Evolutionary conservation across 2,113 vertebrate genomes (phyloP).

Genomic region (Carettochelys insculpta): DNA sequence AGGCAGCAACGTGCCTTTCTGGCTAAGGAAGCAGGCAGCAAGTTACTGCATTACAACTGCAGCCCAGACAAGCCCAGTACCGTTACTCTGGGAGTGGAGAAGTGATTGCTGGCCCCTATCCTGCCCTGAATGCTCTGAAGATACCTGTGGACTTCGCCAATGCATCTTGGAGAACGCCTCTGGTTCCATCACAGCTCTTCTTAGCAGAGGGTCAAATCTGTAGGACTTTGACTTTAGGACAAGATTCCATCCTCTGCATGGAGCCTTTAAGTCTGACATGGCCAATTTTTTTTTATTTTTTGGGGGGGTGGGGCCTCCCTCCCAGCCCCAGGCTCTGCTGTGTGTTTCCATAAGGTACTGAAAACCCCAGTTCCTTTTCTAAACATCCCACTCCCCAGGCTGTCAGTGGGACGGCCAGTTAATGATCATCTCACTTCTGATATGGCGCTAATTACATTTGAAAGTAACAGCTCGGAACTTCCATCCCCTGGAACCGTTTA

Average conservation of each 20-base stretch:
- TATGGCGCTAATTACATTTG: neutral
- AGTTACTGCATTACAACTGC: neutral
- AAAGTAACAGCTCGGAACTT: neutral
- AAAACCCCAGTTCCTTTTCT: neutral
- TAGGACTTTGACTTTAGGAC: neutral
- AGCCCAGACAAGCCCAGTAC: neutral
- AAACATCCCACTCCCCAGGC: neutral
- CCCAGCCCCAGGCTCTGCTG: neutral
- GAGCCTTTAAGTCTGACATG: neutral
- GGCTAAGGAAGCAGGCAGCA: neutral
- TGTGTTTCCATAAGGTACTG: neutral
- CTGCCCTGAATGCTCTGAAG: neutral
- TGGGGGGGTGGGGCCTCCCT: neutral
- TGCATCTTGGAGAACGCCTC: neutral
- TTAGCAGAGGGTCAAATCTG: neutral
- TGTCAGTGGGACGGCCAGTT: neutral
- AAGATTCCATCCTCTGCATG: neutral
- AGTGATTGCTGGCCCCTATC: neutral
- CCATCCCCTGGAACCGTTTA: neutral
- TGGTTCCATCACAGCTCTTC: neutral
- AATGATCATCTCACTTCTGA: neutral
- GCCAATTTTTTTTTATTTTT: no score
- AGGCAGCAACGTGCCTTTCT: neutral
- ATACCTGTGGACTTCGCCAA: neutral
- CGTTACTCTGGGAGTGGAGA: neutral